Percentiles rank a stretch among this genome's conserved stretches.
Conservation (phyloP, 1,140 invertebrate genomes). For the Charaxes varanes region DNA sequence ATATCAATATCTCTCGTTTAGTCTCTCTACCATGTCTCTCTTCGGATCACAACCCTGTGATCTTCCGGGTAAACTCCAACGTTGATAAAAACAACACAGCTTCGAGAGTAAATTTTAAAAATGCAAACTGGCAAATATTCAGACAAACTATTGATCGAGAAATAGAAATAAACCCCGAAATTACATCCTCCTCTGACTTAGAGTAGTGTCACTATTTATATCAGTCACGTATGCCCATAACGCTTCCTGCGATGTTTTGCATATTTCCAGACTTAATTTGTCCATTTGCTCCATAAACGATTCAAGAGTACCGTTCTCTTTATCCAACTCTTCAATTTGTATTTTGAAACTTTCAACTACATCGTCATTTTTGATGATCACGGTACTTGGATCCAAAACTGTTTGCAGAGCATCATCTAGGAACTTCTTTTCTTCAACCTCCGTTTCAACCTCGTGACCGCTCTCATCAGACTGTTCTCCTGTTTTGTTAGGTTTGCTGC, state of each 20-base stretch:
- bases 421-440: conserved; percentile 53
- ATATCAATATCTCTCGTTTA: too few species aligned
- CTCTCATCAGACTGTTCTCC: conserved; percentile 50
- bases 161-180: too few species aligned
- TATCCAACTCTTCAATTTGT: conserved; percentile 47
- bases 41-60: too few species aligned
- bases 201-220: conserved; percentile 53
- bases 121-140: too few species aligned
- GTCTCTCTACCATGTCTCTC: too few species aligned
- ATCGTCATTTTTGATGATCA: conserved; percentile 41
- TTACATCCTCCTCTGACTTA: too few species aligned
- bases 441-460: conserved; percentile 49
- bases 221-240: conserved; percentile 62
- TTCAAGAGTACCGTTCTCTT: conserved; percentile 47
- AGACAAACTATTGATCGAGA: too few species aligned
- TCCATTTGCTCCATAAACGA: conserved; percentile 60
- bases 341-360: conserved; percentile 43
- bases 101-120: too few species aligned
- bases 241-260: conserved; percentile 56
- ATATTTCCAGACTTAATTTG: conserved; percentile 59
- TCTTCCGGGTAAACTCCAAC: too few species aligned
- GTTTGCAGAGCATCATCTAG: conserved; percentile 57
- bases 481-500: conserved; percentile 41
- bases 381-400: conserved; percentile 44
- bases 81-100: too few species aligned